Conservation (phyloP, 1,140 invertebrate species). For the Doryteuthis pealeii region DNA sequence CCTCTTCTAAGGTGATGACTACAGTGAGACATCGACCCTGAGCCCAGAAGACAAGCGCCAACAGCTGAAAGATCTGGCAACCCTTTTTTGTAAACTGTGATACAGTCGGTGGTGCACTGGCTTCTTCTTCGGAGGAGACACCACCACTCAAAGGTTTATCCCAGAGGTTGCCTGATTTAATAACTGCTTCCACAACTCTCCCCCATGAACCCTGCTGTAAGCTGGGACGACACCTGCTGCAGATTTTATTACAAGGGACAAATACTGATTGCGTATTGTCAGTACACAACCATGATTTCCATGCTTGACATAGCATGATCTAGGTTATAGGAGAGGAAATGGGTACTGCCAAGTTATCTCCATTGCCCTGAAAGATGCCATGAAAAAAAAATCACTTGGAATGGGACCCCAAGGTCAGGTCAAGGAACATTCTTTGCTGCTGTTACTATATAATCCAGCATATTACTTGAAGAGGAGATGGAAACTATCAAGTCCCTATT, state of each 20-base stretch:
- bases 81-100: background rate
- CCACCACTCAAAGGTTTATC: background rate
- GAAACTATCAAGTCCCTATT: too few relatives aligned
- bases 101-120: background rate
- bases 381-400: too few relatives aligned
- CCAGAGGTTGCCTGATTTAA: constrained; percentile 20
- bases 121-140: background rate
- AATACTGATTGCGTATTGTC: constrained; percentile 75
- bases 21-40: background rate
- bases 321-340: too few relatives aligned
- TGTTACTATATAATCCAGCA: too few relatives aligned
- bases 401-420: too few relatives aligned
- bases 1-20: background rate
- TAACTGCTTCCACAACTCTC: constrained; percentile 24
- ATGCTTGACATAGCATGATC: too few relatives aligned
- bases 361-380: too few relatives aligned
- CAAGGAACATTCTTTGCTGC: too few relatives aligned
- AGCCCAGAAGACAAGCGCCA: constrained; percentile 2
- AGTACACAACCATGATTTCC: constrained; percentile 75
- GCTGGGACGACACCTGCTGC: constrained; percentile 80
- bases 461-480: too few relatives aligned
- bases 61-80: constrained; percentile 1
- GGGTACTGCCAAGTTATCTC: too few relatives aligned
- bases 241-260: constrained; percentile 87
- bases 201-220: constrained; percentile 65